Evolutionary conservation across 2,888 invertebrate genomes (phyloP).

Genomic region (Perdita meconis): DNA sequence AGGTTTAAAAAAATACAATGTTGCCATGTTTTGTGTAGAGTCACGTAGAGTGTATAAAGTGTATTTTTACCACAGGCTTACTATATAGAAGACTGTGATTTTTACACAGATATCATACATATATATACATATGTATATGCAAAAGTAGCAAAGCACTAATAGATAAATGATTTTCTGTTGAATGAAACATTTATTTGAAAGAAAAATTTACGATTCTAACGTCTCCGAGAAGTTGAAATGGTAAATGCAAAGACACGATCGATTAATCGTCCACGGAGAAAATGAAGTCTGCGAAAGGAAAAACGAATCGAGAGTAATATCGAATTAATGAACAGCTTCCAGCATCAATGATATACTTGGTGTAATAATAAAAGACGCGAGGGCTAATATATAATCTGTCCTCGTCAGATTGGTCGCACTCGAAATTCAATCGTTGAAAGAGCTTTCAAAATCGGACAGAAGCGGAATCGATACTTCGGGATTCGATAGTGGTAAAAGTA

Average conservation of each 20-base stretch:
- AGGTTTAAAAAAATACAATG: too few relatives aligned
- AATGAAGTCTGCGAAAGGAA: background rate
- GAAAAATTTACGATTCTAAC: background rate
- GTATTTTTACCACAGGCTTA: too few relatives aligned
- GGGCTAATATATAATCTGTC: conserved; percentile 37
- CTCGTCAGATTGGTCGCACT: conserved; percentile 35
- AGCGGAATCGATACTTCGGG: conserved; percentile 69
- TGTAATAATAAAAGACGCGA: conserved; percentile 47
- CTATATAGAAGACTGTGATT: too few relatives aligned
- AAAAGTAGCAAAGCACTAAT: background rate
- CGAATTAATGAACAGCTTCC: conserved; percentile 11
- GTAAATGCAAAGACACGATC: background rate
- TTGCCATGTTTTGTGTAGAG: too few relatives aligned
- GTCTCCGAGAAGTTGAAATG: background rate
- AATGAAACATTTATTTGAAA: conserved; percentile 11
- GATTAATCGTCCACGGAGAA: background rate
- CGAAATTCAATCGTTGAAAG: conserved; percentile 45
- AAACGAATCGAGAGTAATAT: background rate
- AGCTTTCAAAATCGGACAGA: conserved; percentile 59
- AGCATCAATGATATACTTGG: conserved; percentile 22
- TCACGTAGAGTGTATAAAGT: too few relatives aligned
- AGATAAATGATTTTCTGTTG: background rate
- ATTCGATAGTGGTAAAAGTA: conserved; percentile 73
- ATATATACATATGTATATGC: background rate
- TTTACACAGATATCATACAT: too few relatives aligned